Conservation (phyloP, 2,888 invertebrate species). For the Himalopsyche anomala region DNA sequence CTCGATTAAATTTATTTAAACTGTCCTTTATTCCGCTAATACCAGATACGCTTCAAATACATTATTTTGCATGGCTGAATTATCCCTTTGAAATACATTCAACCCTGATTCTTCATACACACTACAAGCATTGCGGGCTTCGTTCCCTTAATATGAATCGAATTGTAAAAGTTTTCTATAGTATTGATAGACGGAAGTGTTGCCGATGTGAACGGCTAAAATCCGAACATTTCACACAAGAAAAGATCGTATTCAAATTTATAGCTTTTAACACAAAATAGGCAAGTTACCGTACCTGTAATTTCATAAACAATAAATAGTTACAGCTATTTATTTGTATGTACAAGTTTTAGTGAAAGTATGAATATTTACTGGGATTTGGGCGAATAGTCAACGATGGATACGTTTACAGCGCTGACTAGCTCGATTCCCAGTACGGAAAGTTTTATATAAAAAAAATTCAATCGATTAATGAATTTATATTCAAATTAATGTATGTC, state of each 20-base stretch:
- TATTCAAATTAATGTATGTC: no score
- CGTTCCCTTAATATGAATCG: constrained; percentile 18
- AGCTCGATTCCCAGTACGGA: no score
- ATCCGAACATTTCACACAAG: background rate
- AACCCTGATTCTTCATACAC: background rate
- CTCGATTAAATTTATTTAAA: background rate
- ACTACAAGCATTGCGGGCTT: background rate
- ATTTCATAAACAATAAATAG: background rate
- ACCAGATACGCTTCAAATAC: background rate
- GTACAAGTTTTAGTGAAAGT: no score
- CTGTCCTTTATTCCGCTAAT: background rate
- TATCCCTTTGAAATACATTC: constrained; percentile 12
- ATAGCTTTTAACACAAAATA: background rate
- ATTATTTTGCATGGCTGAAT: background rate
- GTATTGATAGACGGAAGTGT: constrained; percentile 8
- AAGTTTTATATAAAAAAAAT: no score
- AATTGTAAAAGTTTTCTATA: background rate
- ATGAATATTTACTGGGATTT: no score
- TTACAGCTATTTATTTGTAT: no score
- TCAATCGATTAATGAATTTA: no score
- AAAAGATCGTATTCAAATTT: constrained; percentile 2
- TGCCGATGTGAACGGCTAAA: background rate
- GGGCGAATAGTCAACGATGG: no score
- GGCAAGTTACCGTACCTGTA: background rate
- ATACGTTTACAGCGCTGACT: no score